These are phyloP conservation scores for Naja naja DNA, from an alignment of 2,113 vertebrate species.

Conservation along the genomic window DNA sequence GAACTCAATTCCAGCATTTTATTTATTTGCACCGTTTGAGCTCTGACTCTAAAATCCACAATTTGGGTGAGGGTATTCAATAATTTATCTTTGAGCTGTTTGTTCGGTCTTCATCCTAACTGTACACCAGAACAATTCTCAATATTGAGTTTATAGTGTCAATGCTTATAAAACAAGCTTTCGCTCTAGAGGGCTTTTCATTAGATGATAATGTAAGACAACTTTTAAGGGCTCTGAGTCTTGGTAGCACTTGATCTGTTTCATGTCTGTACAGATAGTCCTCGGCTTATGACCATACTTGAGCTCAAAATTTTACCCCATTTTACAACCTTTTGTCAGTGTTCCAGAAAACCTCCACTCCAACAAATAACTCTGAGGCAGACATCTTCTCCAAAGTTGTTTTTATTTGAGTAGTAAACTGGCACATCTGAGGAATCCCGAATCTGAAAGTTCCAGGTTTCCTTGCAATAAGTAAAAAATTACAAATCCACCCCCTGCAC, in stretches of 20 bases:
- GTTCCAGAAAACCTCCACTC: no score
- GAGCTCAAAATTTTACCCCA: no score
- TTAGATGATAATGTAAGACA: not conserved
- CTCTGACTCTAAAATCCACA: not conserved
- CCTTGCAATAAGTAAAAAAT: no score
- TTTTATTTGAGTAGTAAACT: no score
- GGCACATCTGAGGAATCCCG: no score
- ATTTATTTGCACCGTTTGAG: not conserved
- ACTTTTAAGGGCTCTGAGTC: not conserved
- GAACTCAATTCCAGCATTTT: not conserved
- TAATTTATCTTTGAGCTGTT: not conserved
- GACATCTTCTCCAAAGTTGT: no score
- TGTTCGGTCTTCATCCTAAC: not conserved
- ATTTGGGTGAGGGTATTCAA: not conserved
- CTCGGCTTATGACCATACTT: no score
- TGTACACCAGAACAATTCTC: not conserved
- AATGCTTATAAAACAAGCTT: not conserved
- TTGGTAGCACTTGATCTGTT: not conserved
- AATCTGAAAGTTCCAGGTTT: no score
- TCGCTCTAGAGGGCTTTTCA: not conserved
- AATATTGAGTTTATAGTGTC: no score
- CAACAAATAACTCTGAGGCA: no score
- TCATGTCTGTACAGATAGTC: not conserved
- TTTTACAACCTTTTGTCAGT: no score
- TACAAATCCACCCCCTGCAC: no score